Evolutionary conservation across 2,113 vertebrate genomes (phyloP).

Genomic region (Mirza zaza): DNA sequence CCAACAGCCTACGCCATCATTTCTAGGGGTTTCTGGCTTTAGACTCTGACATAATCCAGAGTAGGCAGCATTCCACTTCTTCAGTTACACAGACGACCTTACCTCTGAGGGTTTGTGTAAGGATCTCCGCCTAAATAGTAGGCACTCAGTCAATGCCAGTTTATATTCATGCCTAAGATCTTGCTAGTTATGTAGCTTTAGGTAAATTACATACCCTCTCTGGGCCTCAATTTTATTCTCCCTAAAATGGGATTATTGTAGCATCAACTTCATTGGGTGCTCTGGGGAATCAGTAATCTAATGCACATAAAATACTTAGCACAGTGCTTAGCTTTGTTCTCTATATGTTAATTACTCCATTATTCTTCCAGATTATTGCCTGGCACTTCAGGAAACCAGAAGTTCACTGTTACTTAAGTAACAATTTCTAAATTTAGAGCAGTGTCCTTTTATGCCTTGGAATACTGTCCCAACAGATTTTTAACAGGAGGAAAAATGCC

Average conservation of each 20-base stretch:
- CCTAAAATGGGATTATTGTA: not conserved
- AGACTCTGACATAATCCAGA: not conserved
- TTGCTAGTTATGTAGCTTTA: not conserved
- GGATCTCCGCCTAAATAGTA: not conserved
- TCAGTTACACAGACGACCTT: not conserved
- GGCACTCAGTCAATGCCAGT: not conserved
- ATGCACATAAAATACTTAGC: not conserved
- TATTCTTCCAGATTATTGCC: not conserved
- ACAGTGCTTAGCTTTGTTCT: not conserved
- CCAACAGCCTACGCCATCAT: not conserved
- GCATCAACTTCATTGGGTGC: not conserved
- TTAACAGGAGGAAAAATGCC: not conserved
- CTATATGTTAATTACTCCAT: not conserved
- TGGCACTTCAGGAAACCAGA: not conserved
- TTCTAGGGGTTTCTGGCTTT: not conserved
- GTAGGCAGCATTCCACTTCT: not conserved
- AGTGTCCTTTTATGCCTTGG: constrained; percentile 1
- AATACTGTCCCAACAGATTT: not conserved
- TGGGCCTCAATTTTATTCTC: constrained; percentile 1
- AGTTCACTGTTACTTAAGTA: constrained; percentile 28
- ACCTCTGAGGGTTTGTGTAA: not conserved
- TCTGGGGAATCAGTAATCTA: not conserved
- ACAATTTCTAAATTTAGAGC: constrained; percentile 9
- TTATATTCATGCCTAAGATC: not conserved
- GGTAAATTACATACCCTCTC: not conserved